Base-by-base conservation (phyloP, 2,888 invertebrate genomes). In the Tuberolachnus salignus region DNA sequence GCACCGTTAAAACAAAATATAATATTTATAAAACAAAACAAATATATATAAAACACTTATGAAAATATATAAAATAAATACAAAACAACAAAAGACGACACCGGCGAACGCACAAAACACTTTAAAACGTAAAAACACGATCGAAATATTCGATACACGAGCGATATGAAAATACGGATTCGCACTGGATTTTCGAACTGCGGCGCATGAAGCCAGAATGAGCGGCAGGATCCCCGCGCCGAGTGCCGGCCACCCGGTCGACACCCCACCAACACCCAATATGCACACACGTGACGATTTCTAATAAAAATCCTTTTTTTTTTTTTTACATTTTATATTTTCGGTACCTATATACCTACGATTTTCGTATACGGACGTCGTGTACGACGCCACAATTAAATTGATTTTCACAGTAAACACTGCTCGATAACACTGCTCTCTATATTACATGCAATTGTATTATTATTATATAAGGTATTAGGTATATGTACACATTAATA, bases 151-250 rank as follows among this genome's bases (percentile, higher is more conserved):
- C 66, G 75, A 49, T 8, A 11, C 51, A 21, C 61, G 44, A 73
- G 51, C 34, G 26, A 78, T 61, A 69, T 8, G 59, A 23, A 69
- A 69, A 66, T 69, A 69, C 78, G 59, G 78, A 69, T 78, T 78
- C 78, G 78, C 78, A 78, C 67, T 78, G 69, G 57, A 78, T 69
- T 78, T 78, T 78, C 34, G 69, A 78, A 78, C 78, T 69, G 57
- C 59, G 69, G 78, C 78, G 78, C 78, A 23, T 69, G 78, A 78
- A 78, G 69, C 78, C 67, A 69, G 78, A 78, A 78, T 78, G 78
- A 78, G 59, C 78, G 78, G 57, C 64, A 67, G 59, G 59, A 67
- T 59, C 66, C 42, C 42, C 69, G 59, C 59, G 78, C 69, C 19
- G 69, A 78, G 23, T 59, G 59, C 78, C 78, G 78, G 69, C 78